Conservation (phyloP, 30 jellyfish, hydroid and myxozoan genomes). For the Turritopsis rubra region DNA sequence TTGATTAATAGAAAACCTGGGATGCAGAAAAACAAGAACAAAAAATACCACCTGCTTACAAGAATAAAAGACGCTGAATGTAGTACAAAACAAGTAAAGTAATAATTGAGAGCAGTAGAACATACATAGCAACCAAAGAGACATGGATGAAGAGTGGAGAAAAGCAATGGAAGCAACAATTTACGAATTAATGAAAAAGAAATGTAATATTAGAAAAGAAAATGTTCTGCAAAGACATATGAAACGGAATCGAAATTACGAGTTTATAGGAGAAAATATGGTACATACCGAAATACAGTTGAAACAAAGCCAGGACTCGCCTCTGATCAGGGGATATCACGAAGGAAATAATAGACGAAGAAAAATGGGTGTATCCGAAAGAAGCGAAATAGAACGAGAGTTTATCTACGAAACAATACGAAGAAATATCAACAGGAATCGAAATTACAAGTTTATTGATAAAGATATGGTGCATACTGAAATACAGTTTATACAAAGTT, state of each 20-base stretch:
- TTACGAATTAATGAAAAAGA: neutral
- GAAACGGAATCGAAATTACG: neutral
- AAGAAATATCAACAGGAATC: neutral
- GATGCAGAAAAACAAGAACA: too few species aligned
- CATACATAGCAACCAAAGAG: too few species aligned
- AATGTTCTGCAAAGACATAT: neutral
- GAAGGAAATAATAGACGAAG: neutral
- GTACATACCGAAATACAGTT: neutral
- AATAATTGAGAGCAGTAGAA: neutral
- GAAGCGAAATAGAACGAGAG: neutral
- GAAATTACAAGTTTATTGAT: neutral
- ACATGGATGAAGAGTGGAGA: neutral
- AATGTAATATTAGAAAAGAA: neutral
- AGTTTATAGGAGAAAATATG: neutral
- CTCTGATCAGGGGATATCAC: neutral
- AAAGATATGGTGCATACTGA: neutral
- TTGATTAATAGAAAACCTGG: too few species aligned
- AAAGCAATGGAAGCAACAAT: neutral
- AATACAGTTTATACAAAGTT: neutral
- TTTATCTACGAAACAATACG: neutral
- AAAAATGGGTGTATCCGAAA: conserved; percentile 3
- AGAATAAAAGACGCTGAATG: too few species aligned
- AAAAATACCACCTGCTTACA: too few species aligned
- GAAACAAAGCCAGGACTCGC: neutral
- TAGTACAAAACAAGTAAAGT: too few species aligned